Base-by-base conservation (phyloP, 1,140 invertebrate genomes). In the Muscidifurax raptorellus region DNA sequence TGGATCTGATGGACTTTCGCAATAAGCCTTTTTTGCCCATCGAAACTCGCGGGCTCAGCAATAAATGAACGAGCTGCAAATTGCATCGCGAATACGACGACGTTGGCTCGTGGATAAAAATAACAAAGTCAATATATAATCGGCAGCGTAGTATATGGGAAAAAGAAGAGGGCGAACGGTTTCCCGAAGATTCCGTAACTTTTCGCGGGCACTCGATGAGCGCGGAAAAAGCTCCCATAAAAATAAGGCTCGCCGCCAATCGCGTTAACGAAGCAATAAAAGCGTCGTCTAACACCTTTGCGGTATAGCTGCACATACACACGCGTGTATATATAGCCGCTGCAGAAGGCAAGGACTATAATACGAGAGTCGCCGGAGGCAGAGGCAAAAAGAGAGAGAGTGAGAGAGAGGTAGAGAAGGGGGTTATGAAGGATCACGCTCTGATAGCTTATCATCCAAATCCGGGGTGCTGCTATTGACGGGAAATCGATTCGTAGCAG, bases 361-460 rank as follows among this genome's bases (percentile, higher is more conserved):
- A 59, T 59, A 59, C 22, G 18, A 22, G 52, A 59, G 52, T 59
- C 52, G 52, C 52, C 22, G 52, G 6, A 18, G 52, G 18, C 52
- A 22, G 52, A n/a, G 22, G 18, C 1, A 12, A 3, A 12, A 5
- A 52, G 1, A 52, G 47, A 52, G 47, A 52, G 47, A 52, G 47
- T 18, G 47, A 52, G 47, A 59, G 52, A 59, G 18, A n/a, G 13
- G n/a, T 36, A 32, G 10, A 66, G 44, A 66, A 47, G 44, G 6
- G 78, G 36, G n/a, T 36, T 80, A 79, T 83, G 66, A 85, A 82
- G 80, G 76, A 82, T 86, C 83, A 75, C 47, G 69, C 75, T 78
- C 78, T 80, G 87, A 85, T 90, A 88, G 87, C 87, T 89, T 87
- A 89, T 89, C 88, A 89, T 89, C 85, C 74, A 74, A 84, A 88